Conservation (phyloP, 2,113 vertebrate species). For the Prionailurus bengalensis region DNA sequence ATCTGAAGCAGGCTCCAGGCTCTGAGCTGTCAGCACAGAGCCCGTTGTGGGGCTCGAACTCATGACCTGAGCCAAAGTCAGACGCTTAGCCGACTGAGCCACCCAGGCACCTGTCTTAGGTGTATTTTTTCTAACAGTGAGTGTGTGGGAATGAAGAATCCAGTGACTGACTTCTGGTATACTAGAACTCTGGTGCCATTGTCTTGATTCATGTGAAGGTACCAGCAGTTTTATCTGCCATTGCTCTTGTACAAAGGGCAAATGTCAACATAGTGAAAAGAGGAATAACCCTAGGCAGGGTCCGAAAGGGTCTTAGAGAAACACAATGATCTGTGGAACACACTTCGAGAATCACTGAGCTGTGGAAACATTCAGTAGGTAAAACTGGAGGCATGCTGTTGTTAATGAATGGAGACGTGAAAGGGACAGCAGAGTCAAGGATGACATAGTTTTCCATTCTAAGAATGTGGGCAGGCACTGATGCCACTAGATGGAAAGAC, state of each 20-base stretch:
- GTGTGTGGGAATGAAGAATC: neutral
- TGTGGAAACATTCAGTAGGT: neutral
- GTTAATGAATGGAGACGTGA: neutral
- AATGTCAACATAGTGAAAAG: neutral
- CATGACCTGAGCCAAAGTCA: too few species aligned
- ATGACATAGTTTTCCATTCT: neutral
- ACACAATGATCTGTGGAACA: neutral
- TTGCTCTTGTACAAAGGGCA: neutral
- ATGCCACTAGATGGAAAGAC: neutral
- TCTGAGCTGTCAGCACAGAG: too few species aligned
- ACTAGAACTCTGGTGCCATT: neutral
- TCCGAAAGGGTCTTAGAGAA: neutral
- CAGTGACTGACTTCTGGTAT: neutral
- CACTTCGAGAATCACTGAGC: neutral
- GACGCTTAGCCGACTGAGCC: too few species aligned
- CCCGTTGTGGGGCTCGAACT: too few species aligned
- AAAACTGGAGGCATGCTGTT: neutral
- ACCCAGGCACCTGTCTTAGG: too few species aligned
- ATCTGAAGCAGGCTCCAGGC: too few species aligned
- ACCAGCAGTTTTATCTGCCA: neutral
- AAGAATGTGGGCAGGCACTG: neutral
- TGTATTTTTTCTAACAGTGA: neutral
- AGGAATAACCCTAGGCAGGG: neutral
- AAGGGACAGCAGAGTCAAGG: neutral
- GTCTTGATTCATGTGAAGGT: neutral